These are phyloP conservation scores for Hydrolagus colliei DNA, from an alignment of 2,797 vertebrate species.

Conservation along the genomic window DNA sequence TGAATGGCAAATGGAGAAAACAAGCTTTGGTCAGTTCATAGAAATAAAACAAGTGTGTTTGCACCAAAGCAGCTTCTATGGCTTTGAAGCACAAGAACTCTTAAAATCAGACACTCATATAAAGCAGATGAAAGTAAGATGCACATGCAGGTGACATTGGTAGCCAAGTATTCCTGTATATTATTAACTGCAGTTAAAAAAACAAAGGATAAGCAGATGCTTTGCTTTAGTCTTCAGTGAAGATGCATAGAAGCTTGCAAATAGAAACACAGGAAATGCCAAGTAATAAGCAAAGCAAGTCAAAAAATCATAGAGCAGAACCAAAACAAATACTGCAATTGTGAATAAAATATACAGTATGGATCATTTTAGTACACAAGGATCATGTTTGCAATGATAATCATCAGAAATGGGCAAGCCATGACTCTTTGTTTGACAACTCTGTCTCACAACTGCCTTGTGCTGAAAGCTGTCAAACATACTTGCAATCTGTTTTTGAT, in stretches of 20 bases:
- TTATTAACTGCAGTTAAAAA: neutral
- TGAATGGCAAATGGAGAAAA: constrained; percentile 72
- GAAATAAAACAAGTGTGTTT: constrained; percentile 41
- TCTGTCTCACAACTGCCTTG: neutral
- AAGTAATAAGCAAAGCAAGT: neutral
- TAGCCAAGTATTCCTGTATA: neutral
- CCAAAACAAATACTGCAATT: neutral
- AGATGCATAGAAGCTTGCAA: neutral
- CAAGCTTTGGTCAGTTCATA: constrained; percentile 62
- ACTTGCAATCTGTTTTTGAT: neutral
- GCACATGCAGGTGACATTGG: constrained; percentile 37
- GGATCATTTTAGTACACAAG: constrained; percentile 1
- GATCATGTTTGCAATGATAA: neutral
- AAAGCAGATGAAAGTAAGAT: constrained; percentile 55
- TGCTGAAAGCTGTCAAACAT: neutral
- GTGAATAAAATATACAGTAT: neutral
- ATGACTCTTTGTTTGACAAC: neutral
- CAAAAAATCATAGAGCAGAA: neutral
- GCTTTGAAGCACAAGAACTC: constrained; percentile 43
- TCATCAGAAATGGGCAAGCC: neutral
- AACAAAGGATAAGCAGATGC: neutral
- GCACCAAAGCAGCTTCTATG: constrained; percentile 51
- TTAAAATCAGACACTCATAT: constrained; percentile 43
- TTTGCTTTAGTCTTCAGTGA: neutral
- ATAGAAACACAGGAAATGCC: neutral